Evolutionary conservation across 2,113 vertebrate genomes (phyloP).

Genomic region (Bucco capensis): DNA sequence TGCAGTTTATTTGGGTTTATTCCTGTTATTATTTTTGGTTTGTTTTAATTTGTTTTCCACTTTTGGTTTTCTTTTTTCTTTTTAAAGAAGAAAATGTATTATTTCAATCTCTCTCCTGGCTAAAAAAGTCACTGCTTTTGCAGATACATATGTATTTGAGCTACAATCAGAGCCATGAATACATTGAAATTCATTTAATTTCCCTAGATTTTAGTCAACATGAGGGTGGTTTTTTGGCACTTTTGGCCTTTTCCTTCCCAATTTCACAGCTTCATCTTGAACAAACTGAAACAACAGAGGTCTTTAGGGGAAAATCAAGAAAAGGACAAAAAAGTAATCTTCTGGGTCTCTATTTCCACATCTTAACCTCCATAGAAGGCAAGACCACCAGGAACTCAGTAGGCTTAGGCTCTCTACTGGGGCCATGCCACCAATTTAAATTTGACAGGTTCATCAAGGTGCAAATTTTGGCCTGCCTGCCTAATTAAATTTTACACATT

Average conservation of each 20-base stretch:
- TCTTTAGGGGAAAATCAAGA: background rate
- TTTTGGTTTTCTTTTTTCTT: background rate
- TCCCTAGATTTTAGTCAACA: background rate
- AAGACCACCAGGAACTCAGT: background rate
- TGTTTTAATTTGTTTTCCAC: background rate
- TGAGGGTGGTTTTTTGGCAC: background rate
- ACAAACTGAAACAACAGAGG: background rate
- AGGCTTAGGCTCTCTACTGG: background rate
- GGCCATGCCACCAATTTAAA: background rate
- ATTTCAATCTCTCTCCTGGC: background rate
- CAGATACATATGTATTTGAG: background rate
- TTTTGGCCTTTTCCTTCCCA: background rate
- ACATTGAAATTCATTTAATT: background rate
- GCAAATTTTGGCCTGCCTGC: background rate
- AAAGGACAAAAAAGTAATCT: background rate
- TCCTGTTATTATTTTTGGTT: too few relatives aligned
- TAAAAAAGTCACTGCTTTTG: background rate
- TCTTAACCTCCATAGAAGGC: background rate
- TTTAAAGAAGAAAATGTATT: background rate
- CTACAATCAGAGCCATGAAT: background rate
- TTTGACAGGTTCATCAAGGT: constrained; percentile 22
- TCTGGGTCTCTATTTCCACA: background rate
- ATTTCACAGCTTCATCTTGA: background rate
- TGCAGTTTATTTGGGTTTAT: background rate
- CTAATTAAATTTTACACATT: constrained; percentile 14